Conservation (phyloP, 23 tunicate genomes). For the Clavelina lepadiformis region DNA sequence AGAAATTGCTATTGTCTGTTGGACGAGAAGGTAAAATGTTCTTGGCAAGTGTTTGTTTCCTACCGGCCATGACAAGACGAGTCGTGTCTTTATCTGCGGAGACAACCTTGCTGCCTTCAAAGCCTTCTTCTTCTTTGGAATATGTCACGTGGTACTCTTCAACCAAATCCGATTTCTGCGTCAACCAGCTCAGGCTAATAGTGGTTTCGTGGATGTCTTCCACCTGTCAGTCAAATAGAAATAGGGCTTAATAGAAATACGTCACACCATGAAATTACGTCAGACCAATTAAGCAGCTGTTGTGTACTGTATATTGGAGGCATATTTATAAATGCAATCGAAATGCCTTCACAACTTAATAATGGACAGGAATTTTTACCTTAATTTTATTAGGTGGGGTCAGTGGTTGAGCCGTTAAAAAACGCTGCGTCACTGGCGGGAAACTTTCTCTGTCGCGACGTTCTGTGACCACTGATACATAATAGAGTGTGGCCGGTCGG, state of each 20-base stretch:
- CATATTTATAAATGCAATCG: too few relatives aligned
- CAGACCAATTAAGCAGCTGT: too few relatives aligned
- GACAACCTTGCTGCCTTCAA: conserved; percentile 15
- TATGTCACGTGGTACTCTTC: conserved; percentile 35
- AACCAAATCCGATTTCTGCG: conserved; percentile 4
- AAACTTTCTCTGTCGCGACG: conserved; percentile 16
- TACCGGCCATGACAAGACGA: conserved; percentile 1
- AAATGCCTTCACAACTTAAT: too few relatives aligned
- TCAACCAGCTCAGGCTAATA: conserved; percentile 9
- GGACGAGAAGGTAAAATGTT: too few relatives aligned
- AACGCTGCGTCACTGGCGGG: conserved; percentile 22
- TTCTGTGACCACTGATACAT: conserved; percentile 23
- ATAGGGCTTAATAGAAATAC: too few relatives aligned
- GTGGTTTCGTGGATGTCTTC: not conserved
- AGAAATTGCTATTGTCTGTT: too few relatives aligned
- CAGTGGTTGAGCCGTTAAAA: conserved; percentile 17
- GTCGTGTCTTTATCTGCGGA: not conserved
- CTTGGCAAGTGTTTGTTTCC: too few relatives aligned
- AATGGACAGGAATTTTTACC: too few relatives aligned
- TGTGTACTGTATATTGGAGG: too few relatives aligned
- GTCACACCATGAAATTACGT: too few relatives aligned
- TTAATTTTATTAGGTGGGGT: conserved; percentile 12
- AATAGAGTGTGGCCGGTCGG: conserved; percentile 15
- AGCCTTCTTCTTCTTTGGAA: not conserved
- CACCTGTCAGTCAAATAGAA: conserved; percentile 2